Percentiles rank a stretch among this genome's conserved stretches.
Evolutionary conservation across 2,888 invertebrate genomes (phyloP).

Genomic region (Zygogramma bicolorata): DNA sequence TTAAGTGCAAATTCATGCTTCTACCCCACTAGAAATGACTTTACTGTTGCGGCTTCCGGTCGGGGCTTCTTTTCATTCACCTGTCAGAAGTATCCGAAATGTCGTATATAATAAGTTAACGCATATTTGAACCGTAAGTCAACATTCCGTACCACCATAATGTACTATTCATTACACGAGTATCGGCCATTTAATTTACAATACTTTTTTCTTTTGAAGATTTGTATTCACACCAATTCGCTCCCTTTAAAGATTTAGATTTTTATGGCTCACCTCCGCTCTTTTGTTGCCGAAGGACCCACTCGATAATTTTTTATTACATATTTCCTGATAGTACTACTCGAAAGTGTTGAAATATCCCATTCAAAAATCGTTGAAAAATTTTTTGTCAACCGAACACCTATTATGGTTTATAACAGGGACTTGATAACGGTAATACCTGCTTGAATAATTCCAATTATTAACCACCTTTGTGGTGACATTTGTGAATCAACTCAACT

Average conservation of each 20-base stretch:
- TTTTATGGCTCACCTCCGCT: constrained; percentile 25
- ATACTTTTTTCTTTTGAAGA: background rate
- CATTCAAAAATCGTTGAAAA: background rate
- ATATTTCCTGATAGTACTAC: background rate
- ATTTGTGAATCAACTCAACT: too few relatives aligned
- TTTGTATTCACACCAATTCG: constrained; percentile 7
- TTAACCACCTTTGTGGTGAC: background rate
- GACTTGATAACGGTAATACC: background rate
- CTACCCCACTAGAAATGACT: constrained; percentile 55
- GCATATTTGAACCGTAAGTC: background rate
- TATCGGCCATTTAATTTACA: background rate
- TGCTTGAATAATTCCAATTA: background rate
- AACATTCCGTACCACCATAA: background rate
- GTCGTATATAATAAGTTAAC: constrained; percentile 32
- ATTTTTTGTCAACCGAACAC: background rate
- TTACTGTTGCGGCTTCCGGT: constrained; percentile 58
- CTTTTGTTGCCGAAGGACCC: constrained; percentile 11
- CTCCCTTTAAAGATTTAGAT: constrained; percentile 1
- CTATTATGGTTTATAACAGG: background rate
- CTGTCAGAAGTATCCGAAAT: constrained; percentile 36
- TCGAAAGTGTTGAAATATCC: background rate
- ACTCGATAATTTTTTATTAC: background rate
- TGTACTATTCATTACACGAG: constrained; percentile 1
- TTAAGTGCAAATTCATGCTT: constrained; percentile 67
- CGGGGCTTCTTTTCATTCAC: constrained; percentile 40